phyloP scores from a whole-genome alignment of 2,797 vertebrate genomes.

The Carcharodon carcharias region DNA sequence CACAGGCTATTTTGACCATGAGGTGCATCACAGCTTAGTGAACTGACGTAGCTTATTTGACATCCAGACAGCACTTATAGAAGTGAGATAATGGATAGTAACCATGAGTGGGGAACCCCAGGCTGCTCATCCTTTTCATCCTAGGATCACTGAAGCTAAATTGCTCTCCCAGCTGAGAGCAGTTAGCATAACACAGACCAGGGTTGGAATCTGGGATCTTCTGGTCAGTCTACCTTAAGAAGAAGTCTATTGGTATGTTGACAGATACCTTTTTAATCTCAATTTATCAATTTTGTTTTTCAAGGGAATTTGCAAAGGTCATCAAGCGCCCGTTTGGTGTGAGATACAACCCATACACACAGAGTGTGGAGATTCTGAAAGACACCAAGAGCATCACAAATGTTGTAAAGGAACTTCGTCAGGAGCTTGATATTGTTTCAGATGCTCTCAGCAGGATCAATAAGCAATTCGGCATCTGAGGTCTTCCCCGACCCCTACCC shows the following conservation, averaged over 20 bases:
- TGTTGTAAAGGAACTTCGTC: constrained; percentile 80
- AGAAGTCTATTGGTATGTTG: not conserved
- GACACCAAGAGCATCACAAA: constrained; percentile 81
- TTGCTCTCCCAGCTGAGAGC: not conserved
- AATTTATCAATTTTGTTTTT: constrained; percentile 39
- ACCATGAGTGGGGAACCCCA: not conserved
- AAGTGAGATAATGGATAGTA: not conserved
- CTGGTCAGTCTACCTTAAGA: not conserved
- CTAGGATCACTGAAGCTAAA: not conserved
- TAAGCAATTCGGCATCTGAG: constrained; percentile 72
- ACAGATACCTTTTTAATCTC: not conserved
- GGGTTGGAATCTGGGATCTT: not conserved
- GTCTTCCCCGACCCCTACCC: not conserved
- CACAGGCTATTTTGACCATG: not conserved
- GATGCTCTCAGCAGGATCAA: constrained; percentile 83
- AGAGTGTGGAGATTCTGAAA: constrained; percentile 83
- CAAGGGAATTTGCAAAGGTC: constrained; percentile 94
- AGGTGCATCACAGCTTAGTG: too few species aligned
- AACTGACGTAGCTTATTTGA: not conserved
- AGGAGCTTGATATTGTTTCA: constrained; percentile 82
- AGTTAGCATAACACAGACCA: not conserved
- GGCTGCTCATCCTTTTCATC: not conserved
- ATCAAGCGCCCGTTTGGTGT: constrained; percentile 90
- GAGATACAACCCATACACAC: constrained; percentile 90
- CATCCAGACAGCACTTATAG: not conserved